phyloP scores from a whole-genome alignment of 2,888 invertebrate species.

The Schrankia costaestrigalis region DNA sequence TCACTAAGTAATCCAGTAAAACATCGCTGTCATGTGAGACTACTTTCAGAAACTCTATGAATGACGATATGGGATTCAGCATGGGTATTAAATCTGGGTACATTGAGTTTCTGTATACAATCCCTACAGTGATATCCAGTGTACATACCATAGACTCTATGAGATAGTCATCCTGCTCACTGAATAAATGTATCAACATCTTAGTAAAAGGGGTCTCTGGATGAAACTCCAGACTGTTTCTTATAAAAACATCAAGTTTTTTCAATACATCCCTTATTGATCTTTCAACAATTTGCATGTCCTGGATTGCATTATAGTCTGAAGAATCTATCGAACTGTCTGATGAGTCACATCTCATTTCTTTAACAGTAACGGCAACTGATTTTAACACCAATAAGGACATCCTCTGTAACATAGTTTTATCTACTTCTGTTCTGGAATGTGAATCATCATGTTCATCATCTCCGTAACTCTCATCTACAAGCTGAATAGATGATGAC shows the following conservation, averaged over 20 bases:
- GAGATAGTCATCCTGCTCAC: constrained; percentile 94
- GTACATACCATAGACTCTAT: constrained; percentile 96
- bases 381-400: constrained; percentile 93
- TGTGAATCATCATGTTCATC: constrained; percentile 61
- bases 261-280: constrained; percentile 91
- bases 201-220: constrained; percentile 93
- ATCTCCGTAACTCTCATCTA: constrained; percentile 72
- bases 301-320: constrained; percentile 92
- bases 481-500: constrained; percentile 63
- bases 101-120: constrained; percentile 89
- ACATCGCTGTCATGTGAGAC: constrained; percentile 91
- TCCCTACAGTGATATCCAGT: constrained; percentile 91
- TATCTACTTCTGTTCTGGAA: constrained; percentile 82
- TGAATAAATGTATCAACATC: constrained; percentile 92
- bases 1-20: constrained; percentile 90
- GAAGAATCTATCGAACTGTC: constrained; percentile 92
- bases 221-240: constrained; percentile 90
- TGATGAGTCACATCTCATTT: constrained; percentile 92
- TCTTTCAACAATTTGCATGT: constrained; percentile 92
- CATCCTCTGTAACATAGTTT: constrained; percentile 91
- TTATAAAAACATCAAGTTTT: constrained; percentile 90
- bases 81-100: constrained; percentile 90
- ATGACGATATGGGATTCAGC: constrained; percentile 92
- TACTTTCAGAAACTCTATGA: constrained; percentile 91
- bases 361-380: constrained; percentile 93